These are phyloP conservation scores for Andrena chrysosceles DNA, from an alignment of 2,888 invertebrate genomes.

Conservation along the genomic window DNA sequence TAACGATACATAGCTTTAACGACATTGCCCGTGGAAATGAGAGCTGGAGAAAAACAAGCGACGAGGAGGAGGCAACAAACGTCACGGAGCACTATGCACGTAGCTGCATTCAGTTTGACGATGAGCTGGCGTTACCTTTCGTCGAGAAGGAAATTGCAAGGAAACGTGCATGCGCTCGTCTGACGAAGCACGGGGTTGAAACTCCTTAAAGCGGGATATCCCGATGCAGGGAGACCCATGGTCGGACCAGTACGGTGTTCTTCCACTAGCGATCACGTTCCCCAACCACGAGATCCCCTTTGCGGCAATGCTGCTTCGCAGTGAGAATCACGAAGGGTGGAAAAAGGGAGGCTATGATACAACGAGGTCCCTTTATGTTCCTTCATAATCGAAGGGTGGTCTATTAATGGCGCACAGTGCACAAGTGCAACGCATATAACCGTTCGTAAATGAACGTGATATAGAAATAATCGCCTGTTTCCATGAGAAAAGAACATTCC, in stretches of 20 bases:
- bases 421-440: background rate
- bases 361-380: too few species aligned
- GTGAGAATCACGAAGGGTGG: background rate
- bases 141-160: slow-evolving; percentile 55
- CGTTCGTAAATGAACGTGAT: background rate
- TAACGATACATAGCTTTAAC: slow-evolving; percentile 42
- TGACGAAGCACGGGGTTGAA: slow-evolving; percentile 50
- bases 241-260: slow-evolving; percentile 40
- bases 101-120: slow-evolving; percentile 29
- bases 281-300: slow-evolving; percentile 15
- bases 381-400: background rate
- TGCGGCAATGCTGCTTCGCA: background rate
- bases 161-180: slow-evolving; percentile 64
- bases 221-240: slow-evolving; percentile 71
- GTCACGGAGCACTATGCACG: slow-evolving; percentile 16
- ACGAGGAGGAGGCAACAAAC: background rate
- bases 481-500: too few species aligned
- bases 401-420: background rate
- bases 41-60: slow-evolving; percentile 23
- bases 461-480: too few species aligned
- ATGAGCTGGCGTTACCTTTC: slow-evolving; percentile 46
- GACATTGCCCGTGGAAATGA: slow-evolving; percentile 33
- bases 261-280: slow-evolving; percentile 53
- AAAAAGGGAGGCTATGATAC: background rate
- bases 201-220: slow-evolving; percentile 78